Evolutionary conservation across 53 echinoderm and acorn worm genomes (phyloP), one percentile per base, ranked within the genome.

Genomic region (Zoroaster sp.): DNA sequence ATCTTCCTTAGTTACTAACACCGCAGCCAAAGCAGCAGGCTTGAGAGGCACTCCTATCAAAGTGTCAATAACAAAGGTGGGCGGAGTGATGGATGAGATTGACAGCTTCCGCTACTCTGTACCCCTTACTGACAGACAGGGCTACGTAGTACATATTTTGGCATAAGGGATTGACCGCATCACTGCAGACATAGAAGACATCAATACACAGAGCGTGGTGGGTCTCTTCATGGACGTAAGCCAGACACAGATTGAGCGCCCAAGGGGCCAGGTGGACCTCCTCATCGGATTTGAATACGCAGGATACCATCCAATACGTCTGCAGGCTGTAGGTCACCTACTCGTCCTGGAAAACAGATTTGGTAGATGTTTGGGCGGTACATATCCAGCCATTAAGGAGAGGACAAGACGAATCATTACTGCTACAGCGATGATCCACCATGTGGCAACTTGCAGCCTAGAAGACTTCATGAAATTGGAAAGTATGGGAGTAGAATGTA

Each of bases 231-330:
- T 1, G 14, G 87, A 34, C 11, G 59, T 91, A 0, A 35, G 63
- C 4, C 45, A 23, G 30, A 17, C 33, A 6, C 37, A 87, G 15
- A 70, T 87, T 40, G 66, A 51, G 42, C 75, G 71, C 10, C 91
- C 87, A 0, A 77, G 69, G 44, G 87, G 91, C 33, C 77, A 91
- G 33, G 91, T 91, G 4, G 91, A 87, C 66, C 34, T 91, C n/a
- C 70, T 87, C 63, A 67, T 91, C 18, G 91, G 91, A 2, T 87
- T 34, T 55, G 79, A 91, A 41, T 87, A 91, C 75, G 91, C 86
- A 43, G 86, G 86, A 4, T 90, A 75, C 68, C 90, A 74, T 66
- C 90, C 73, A 35, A 53, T 45, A 73, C 81, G 65, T 31, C 31
- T 77, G 20, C 35, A 82, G 32, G 71, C 67, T 33, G 44, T 43